Conservation (phyloP, 2,113 vertebrate species). For the Oryctolagus cuniculus region mOryCun1.1 NC_091439.1:46366501-46367000, state of each 20-base stretch:
- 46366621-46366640: conserved; percentile 85
- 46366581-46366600: conserved; percentile 85
- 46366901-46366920: conserved; percentile 61
- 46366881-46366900: conserved; percentile 88
- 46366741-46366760: conserved; percentile 54
- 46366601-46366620: conserved; percentile 84
- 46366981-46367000: background rate
- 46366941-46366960: conserved; percentile 51
- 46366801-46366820: conserved; percentile 50
- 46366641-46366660: conserved; percentile 79
- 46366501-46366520: conserved; percentile 39
- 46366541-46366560: conserved; percentile 73
- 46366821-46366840: conserved; percentile 75
- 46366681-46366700: conserved; percentile 77
- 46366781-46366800: conserved; percentile 74
- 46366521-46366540: conserved; percentile 55
- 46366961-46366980: conserved; percentile 52
- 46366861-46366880: conserved; percentile 80
- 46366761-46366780: conserved; percentile 57
- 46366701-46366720: conserved; percentile 67
- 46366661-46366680: conserved; percentile 79
- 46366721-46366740: conserved; percentile 58
- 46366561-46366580: conserved; percentile 82
- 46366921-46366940: conserved; percentile 68
- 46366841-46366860: conserved; percentile 80